Conservation (phyloP, 2,888 invertebrate species). For the Rhagophthalmus giganteus region DNA sequence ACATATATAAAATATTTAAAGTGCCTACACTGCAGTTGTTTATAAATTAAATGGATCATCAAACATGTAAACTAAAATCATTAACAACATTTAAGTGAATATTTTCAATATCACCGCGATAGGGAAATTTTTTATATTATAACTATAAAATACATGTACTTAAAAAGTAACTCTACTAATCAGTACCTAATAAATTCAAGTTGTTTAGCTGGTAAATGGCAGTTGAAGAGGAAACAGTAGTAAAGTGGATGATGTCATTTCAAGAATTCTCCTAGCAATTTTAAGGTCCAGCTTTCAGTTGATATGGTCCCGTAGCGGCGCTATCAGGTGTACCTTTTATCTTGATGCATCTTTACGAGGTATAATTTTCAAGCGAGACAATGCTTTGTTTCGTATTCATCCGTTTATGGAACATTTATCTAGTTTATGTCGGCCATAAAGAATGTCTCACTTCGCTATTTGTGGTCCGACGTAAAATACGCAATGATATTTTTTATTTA, state of each 20-base stretch:
- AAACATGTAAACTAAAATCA: too few species aligned
- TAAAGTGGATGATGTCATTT: not conserved
- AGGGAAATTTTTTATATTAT: too few species aligned
- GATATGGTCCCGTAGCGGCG: conserved; percentile 2
- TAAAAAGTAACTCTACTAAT: too few species aligned
- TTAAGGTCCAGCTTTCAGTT: conserved; percentile 10
- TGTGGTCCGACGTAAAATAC: conserved; percentile 20
- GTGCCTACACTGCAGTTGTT: too few species aligned
- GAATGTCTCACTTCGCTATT: conserved; percentile 22
- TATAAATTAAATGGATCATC: too few species aligned
- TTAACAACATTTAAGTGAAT: too few species aligned
- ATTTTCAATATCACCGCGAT: too few species aligned
- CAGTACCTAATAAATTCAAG: too few species aligned
- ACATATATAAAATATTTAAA: too few species aligned
- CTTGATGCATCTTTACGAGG: conserved; percentile 15
- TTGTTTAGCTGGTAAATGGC: too few species aligned
- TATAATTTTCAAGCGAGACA: conserved; percentile 11
- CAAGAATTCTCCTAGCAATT: conserved; percentile 12
- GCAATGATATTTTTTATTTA: conserved; percentile 20
- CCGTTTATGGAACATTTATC: conserved; percentile 22
- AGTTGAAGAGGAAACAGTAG: not conserved
- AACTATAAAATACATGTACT: too few species aligned
- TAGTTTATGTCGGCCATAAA: conserved; percentile 26
- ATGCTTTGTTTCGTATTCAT: conserved; percentile 22
- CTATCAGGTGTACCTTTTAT: conserved; percentile 15